Evolutionary conservation across 35 echinoderm and acorn worm species (phyloP).

Genomic region (Anneissia japonica): DNA sequence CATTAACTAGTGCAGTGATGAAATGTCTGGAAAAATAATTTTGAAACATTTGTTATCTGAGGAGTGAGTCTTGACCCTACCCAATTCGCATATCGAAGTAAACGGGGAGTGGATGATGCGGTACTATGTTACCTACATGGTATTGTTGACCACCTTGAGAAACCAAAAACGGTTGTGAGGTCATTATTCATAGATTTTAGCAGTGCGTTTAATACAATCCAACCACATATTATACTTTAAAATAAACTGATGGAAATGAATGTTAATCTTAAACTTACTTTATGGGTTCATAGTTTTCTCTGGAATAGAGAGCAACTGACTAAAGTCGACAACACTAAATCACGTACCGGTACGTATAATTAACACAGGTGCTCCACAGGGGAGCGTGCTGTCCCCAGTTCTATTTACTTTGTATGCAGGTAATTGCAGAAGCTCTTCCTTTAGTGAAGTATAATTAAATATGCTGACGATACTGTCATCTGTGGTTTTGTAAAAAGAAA

Average conservation of each 20-base stretch:
- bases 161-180: slow-evolving; percentile 9
- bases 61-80: background rate
- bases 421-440: background rate
- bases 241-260: background rate
- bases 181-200: slow-evolving; percentile 1
- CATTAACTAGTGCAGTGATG: too few relatives aligned
- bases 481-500: background rate
- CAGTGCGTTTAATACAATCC: background rate
- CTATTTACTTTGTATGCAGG: slow-evolving; percentile 8
- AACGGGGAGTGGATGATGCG: slow-evolving; percentile 8
- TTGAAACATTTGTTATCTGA: too few relatives aligned
- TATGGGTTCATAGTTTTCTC: background rate
- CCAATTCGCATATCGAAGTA: slow-evolving; percentile 14
- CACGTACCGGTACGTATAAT: background rate
- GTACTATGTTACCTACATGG: background rate
- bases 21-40: too few relatives aligned
- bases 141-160: slow-evolving; percentile 4
- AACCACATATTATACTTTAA: background rate
- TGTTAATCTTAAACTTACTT: background rate
- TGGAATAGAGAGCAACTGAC: background rate
- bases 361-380: slow-evolving; percentile 4
- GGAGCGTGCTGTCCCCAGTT: background rate
- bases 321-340: background rate
- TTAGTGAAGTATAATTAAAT: slow-evolving; percentile 15
- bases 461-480: too few relatives aligned